Conservation (phyloP, 1,140 invertebrate genomes). For the Ceratitis capitata region DNA sequence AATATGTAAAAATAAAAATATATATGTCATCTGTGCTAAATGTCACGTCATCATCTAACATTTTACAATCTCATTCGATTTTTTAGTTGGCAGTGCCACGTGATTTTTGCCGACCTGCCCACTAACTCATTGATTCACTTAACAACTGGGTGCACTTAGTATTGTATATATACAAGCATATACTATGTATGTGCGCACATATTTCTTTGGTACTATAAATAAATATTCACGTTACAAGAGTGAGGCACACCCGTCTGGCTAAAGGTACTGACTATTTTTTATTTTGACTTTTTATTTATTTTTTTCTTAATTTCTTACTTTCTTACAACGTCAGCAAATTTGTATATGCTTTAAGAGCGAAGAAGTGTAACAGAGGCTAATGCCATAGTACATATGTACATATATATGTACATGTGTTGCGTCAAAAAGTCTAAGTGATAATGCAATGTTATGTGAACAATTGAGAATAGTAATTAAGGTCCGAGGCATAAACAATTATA, state of each 20-base stretch:
- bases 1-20: too few relatives aligned
- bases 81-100: background rate
- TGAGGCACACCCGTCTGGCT: background rate
- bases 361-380: background rate
- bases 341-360: background rate
- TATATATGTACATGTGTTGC: too few relatives aligned
- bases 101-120: background rate
- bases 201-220: background rate
- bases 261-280: too few relatives aligned
- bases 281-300: too few relatives aligned
- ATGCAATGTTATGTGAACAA: background rate
- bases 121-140: background rate
- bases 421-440: background rate
- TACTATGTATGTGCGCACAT: background rate
- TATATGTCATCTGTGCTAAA: background rate
- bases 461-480: background rate
- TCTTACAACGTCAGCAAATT: background rate
- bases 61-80: background rate
- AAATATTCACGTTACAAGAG: background rate
- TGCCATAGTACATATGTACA: background rate
- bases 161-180: background rate
- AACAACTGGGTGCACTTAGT: background rate
- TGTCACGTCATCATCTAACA: background rate
- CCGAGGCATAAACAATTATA: background rate
- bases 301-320: background rate